Conservation (phyloP, 2,113 vertebrate species). For the Psammodynastes pulverulentus region DNA sequence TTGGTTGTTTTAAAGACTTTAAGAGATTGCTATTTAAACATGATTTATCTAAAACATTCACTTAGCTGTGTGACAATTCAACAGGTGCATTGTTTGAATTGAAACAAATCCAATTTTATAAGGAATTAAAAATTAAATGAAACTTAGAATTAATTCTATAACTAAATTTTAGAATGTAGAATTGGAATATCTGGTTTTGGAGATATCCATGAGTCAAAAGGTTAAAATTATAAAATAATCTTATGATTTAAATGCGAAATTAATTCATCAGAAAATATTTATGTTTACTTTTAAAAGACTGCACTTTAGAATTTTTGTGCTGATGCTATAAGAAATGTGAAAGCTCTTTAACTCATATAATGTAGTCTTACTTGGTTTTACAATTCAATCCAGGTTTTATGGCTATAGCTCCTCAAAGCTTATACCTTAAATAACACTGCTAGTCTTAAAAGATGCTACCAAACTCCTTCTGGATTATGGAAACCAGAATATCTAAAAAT, state of each 20-base stretch:
- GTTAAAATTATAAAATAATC: not conserved
- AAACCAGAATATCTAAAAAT: not conserved
- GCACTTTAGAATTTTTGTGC: not conserved
- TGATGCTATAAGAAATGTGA: not conserved
- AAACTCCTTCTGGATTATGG: not conserved
- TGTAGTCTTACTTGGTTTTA: not conserved
- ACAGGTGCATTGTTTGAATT: not conserved
- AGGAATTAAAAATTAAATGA: not conserved
- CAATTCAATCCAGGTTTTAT: not conserved
- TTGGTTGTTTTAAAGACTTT: not conserved
- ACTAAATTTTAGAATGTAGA: not conserved
- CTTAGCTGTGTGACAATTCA: not conserved
- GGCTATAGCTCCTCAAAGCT: not conserved
- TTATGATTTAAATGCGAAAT: not conserved
- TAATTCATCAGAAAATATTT: not conserved
- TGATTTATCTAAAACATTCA: not conserved
- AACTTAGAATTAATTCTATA: not conserved
- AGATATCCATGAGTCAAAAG: not conserved
- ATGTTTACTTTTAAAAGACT: not conserved
- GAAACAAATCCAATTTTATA: not conserved
- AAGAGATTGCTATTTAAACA: not conserved
- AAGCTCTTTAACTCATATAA: not conserved
- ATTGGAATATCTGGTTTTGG: not conserved
- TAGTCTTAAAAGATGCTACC: not conserved
- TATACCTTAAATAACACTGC: not conserved